These are phyloP conservation scores for Noctuana brunneofusca DNA, from an alignment of 2,888 invertebrate species.

Conservation along the genomic window DNA sequence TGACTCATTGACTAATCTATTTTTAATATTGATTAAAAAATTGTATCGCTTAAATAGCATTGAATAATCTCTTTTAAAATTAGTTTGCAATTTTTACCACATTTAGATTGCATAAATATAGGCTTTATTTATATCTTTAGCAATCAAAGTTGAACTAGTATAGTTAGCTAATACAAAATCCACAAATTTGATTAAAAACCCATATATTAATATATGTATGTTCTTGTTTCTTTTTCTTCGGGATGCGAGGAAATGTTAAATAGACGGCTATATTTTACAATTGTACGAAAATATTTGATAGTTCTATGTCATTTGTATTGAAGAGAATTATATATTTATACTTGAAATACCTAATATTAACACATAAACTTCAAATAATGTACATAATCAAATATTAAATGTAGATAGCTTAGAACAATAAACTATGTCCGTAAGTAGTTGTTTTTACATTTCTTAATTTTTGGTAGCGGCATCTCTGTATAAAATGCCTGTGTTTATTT, in stretches of 20 bases:
- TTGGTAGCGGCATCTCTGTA: slow-evolving; percentile 61
- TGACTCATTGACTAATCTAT: no score
- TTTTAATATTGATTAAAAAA: no score
- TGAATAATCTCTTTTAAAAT: no score
- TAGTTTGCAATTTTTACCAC: no score
- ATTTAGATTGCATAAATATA: no score
- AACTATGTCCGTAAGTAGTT: slow-evolving; percentile 24
- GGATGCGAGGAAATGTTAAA: slow-evolving; percentile 31
- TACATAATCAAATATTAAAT: slow-evolving; percentile 42
- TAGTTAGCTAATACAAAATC: no score
- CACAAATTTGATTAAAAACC: no score
- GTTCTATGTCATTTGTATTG: slow-evolving; percentile 46
- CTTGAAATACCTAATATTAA: slow-evolving; percentile 40
- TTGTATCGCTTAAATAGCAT: no score
- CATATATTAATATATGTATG: not conserved
- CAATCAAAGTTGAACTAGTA: no score
- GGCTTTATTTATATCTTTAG: no score
- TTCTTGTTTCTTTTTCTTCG: slow-evolving; percentile 9
- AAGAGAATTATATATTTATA: slow-evolving; percentile 56
- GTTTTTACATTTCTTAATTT: slow-evolving; percentile 43
- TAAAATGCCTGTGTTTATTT: slow-evolving; percentile 63
- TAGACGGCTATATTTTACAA: slow-evolving; percentile 40
- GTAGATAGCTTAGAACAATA: slow-evolving; percentile 32
- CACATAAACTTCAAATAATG: slow-evolving; percentile 47
- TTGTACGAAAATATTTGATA: slow-evolving; percentile 31